phyloP scores from a whole-genome alignment of 1,140 invertebrate genomes.

The Pteromalus puparum region DNA sequence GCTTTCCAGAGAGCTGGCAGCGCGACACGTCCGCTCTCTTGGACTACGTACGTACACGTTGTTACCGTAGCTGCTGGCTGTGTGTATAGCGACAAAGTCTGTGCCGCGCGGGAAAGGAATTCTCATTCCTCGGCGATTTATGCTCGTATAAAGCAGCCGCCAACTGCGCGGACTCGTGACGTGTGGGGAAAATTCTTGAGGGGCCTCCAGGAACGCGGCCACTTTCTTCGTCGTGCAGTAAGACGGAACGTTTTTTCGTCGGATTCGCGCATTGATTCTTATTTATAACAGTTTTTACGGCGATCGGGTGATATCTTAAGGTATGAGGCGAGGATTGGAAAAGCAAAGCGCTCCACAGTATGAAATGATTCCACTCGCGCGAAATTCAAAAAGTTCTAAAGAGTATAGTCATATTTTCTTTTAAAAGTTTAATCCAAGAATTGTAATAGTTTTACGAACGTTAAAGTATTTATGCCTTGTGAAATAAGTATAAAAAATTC shows the following conservation, averaged over 20 bases:
- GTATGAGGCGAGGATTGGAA: too few relatives aligned
- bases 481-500: not conserved
- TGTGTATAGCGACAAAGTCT: not conserved
- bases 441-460: too few relatives aligned
- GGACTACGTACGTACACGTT: not conserved
- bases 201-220: not conserved
- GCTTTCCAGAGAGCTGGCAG: not conserved
- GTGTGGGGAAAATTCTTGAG: not conserved
- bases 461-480: too few relatives aligned
- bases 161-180: not conserved
- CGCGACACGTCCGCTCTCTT: not conserved
- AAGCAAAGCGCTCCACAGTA: too few relatives aligned
- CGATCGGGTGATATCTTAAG: not conserved
- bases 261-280: not conserved
- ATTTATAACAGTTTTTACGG: not conserved
- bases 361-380: too few relatives aligned
- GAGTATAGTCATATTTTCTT: too few relatives aligned
- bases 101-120: constrained; percentile 6
- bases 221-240: not conserved
- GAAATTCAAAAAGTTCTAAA: too few relatives aligned
- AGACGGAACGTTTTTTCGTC: not conserved
- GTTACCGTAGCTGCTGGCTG: not conserved
- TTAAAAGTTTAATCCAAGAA: too few relatives aligned
- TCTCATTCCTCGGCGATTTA: constrained; percentile 17
- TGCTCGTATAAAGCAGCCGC: not conserved